Evolutionary conservation across 2,113 vertebrate genomes (phyloP), one percentile per base, ranked within the genome.

Genomic region (Halcyon senegalensis): DNA sequence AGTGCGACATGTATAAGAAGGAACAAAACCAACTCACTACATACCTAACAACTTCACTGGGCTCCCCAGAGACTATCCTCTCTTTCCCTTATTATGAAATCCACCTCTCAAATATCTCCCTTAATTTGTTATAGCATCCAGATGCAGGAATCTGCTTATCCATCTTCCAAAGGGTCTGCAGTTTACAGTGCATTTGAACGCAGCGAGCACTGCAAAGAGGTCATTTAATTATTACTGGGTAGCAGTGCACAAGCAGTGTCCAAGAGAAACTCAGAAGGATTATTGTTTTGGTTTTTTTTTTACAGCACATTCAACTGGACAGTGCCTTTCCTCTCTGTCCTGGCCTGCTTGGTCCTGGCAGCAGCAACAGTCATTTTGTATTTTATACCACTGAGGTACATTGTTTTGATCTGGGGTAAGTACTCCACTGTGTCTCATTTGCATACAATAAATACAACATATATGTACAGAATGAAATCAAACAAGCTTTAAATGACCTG

Each of bases 331-430:
- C 82, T 99, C 83, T 99, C 99, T 2, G 94, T 95, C 58, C 98
- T 99, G 96, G 98, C 99, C 92, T 99, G 98, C 67, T 60, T 99
- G 88, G 93, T 99, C 25, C 98, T 99, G 66, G 96, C 96, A 69
- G 91, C 96, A n/a, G 97, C 97, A 50, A 99, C 99, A 7, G 16
- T 96, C 15, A 24, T 97, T 11, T 84, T 99, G 62, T 99, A 99
- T 94, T 98, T 98, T 73, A 96, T 99, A 95, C 99, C 99, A 1
- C 97, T 99, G 84, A 98, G 99, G 87, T 99, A 99, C 96, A 98
- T 99, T 77, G 87, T 99, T 96, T 98, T 99, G 95, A 97, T 99
- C 94, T 99, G 99, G 99, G 99, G 99, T 99, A 98, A 99, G 99
- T 98, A 72, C 64, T 93, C 80, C 35, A 11, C 21, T 1, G 13